A percentile compares a stretch with the other conserved stretches of the same genome.
These are phyloP conservation scores for Chrysotoxum bicinctum DNA, from an alignment of 2,888 invertebrate species.

Conservation along the genomic window DNA sequence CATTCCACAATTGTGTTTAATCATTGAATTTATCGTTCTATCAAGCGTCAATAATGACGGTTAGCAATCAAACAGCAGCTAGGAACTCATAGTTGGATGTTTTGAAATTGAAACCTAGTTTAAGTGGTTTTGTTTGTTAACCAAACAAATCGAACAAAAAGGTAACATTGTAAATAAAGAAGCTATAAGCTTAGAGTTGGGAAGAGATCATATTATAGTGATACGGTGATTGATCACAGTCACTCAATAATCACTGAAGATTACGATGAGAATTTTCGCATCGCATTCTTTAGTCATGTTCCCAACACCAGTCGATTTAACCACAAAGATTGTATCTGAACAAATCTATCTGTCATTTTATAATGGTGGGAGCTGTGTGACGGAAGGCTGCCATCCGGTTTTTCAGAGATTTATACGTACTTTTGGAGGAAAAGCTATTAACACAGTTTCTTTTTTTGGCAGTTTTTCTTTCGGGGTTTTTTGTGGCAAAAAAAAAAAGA, in stretches of 20 bases:
- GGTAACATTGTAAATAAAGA: background rate
- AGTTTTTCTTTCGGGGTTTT: too few species aligned
- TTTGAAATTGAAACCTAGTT: constrained; percentile 4
- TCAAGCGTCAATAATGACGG: constrained; percentile 12
- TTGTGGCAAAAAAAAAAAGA: too few species aligned
- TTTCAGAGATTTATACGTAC: too few species aligned
- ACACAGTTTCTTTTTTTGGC: too few species aligned
- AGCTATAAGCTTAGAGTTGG: background rate
- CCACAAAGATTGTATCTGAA: background rate
- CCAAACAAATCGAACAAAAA: background rate
- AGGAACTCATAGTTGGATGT: background rate
- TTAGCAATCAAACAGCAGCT: background rate
- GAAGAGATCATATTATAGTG: background rate
- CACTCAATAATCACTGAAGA: background rate
- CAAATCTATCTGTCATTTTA: background rate
- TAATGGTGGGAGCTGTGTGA: background rate
- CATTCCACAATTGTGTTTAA: constrained; percentile 53
- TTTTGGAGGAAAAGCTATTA: too few species aligned
- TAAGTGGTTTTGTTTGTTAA: constrained; percentile 11
- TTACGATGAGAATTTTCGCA: background rate
- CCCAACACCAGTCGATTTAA: background rate
- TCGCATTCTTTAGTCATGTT: background rate
- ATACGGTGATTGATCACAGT: constrained; percentile 2
- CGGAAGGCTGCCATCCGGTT: too few species aligned
- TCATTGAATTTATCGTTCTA: constrained; percentile 32